These are phyloP conservation scores for Rhabdomys dilectus DNA, from an alignment of 2,113 vertebrate species.

Conservation along the genomic window DNA sequence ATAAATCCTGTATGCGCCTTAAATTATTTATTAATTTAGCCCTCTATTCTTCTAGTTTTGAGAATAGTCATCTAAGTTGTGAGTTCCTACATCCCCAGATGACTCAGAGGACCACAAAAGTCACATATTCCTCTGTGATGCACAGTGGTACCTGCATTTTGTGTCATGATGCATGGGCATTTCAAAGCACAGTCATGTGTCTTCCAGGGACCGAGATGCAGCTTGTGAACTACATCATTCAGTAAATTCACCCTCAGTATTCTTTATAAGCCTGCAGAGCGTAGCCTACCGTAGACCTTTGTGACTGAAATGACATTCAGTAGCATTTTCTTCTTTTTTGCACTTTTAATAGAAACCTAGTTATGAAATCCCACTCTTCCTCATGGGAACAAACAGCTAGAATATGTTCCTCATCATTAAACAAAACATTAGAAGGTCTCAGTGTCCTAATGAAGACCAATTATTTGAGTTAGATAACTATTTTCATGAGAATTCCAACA, in stretches of 20 bases:
- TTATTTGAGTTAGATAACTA: neutral
- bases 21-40: neutral
- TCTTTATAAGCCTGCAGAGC: too few species aligned
- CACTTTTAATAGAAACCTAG: neutral
- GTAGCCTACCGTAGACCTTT: neutral
- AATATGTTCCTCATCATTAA: conserved; percentile 8
- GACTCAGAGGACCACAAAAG: neutral
- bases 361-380: neutral
- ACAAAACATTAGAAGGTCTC: neutral
- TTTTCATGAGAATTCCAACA: neutral
- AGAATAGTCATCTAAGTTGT: neutral
- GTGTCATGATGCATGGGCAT: neutral
- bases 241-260: neutral
- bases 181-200: neutral
- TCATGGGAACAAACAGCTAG: neutral
- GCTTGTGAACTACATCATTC: neutral
- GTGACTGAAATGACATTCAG: neutral
- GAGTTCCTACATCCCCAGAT: neutral
- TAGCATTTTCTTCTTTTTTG: neutral
- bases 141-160: neutral
- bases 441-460: neutral
- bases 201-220: neutral
- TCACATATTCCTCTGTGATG: neutral
- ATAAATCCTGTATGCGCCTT: neutral
- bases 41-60: neutral